Evolutionary conservation across 1,140 invertebrate species (phyloP).

Genomic region (Hormaphis cornu): DNA sequence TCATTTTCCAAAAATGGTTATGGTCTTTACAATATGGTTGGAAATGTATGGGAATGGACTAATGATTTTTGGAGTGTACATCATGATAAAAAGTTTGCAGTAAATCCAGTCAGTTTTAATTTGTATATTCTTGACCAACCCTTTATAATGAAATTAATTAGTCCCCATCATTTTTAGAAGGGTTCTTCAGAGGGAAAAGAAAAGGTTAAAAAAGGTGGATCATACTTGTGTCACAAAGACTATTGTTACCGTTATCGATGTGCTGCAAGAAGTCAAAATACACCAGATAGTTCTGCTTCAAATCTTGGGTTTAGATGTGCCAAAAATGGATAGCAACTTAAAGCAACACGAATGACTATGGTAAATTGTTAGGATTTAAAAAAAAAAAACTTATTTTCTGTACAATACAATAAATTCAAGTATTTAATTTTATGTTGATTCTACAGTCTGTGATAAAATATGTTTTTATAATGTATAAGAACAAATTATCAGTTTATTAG

Average conservation of each 20-base stretch:
- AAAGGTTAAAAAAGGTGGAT: conserved; percentile 93
- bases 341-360: not conserved
- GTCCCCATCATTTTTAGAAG: conserved; percentile 46
- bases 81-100: conserved; percentile 39
- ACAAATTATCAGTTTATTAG: not conserved
- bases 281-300: conserved; percentile 81
- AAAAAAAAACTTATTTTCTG: not conserved
- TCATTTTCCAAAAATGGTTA: conserved; percentile 69
- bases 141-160: conserved; percentile 16
- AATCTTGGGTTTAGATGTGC: conserved; percentile 93
- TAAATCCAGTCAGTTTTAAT: conserved; percentile 48
- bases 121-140: not conserved
- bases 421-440: not conserved
- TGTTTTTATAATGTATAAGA: not conserved
- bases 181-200: conserved; percentile 54
- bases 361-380: too few relatives aligned
- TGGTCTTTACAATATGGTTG: conserved; percentile 81
- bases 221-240: conserved; percentile 81
- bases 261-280: conserved; percentile 87
- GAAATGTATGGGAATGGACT: conserved; percentile 98
- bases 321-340: not conserved
- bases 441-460: too few relatives aligned
- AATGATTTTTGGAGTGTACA: conserved; percentile 63
- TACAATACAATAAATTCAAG: not conserved
- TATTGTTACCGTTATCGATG: conserved; percentile 92